These are phyloP conservation scores for Tetramorium simillimum DNA, from an alignment of 1,140 invertebrate genomes.

Conservation along the genomic window DNA sequence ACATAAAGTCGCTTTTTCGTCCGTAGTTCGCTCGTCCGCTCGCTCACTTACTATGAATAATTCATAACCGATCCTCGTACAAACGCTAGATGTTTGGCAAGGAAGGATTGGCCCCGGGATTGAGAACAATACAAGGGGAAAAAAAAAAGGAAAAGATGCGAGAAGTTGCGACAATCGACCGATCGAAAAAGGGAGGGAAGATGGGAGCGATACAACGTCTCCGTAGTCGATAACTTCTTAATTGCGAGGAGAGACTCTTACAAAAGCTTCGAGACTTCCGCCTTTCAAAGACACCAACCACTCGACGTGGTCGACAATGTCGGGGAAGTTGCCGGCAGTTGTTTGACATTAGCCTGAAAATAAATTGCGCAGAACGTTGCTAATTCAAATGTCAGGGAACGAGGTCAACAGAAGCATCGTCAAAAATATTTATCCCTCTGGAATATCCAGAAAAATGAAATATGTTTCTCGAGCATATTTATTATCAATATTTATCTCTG, in stretches of 20 bases:
- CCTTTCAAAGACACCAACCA: conserved; percentile 41
- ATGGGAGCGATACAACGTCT: conserved; percentile 51
- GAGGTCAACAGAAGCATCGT: conserved; percentile 20
- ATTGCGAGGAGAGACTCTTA: conserved; percentile 59
- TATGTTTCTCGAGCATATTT: neutral
- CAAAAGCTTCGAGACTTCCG: conserved; percentile 43
- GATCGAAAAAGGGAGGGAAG: conserved; percentile 9
- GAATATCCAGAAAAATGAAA: neutral
- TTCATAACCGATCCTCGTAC: conserved; percentile 71
- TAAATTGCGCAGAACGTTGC: conserved; percentile 40
- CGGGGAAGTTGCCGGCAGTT: conserved; percentile 44
- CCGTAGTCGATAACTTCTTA: conserved; percentile 67
- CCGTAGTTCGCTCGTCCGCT: conserved; percentile 5
- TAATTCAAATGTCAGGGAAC: conserved; percentile 48
- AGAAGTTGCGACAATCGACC: conserved; percentile 30
- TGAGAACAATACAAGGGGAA: neutral
- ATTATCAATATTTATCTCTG: conserved; percentile 34
- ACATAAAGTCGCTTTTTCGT: conserved; percentile 70
- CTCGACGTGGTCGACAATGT: conserved; percentile 42
- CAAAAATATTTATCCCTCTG: conserved; percentile 9
- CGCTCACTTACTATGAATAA: conserved; percentile 71
- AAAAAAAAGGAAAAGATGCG: neutral
- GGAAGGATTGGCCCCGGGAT: conserved; percentile 48
- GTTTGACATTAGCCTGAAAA: conserved; percentile 48
- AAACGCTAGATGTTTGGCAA: conserved; percentile 67